Evolutionary conservation across 2,113 vertebrate genomes (phyloP).

Genomic region (Elephas maximus): DNA sequence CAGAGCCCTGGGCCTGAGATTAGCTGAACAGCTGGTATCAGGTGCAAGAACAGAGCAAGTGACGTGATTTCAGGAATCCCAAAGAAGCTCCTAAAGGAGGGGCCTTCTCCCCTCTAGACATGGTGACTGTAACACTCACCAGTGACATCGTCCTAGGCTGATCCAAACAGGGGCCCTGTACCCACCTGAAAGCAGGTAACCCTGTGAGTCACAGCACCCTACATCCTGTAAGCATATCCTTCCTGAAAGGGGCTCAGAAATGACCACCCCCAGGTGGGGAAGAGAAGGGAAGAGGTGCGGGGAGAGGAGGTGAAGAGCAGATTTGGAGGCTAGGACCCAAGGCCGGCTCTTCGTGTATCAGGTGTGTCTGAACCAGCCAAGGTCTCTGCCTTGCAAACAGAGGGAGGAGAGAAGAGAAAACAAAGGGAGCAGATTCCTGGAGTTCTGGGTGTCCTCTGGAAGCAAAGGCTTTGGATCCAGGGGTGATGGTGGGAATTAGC

Average conservation of each 20-base stretch:
- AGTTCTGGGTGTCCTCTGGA: background rate
- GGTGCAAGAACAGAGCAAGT: background rate
- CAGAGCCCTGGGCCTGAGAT: background rate
- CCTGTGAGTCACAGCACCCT: too few species aligned
- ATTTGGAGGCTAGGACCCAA: background rate
- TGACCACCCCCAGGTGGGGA: background rate
- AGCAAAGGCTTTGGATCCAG: background rate
- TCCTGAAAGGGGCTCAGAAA: background rate
- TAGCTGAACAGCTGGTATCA: background rate
- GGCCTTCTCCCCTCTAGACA: background rate
- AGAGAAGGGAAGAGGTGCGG: background rate
- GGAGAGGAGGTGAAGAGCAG: background rate
- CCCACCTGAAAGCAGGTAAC: background rate
- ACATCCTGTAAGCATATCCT: background rate
- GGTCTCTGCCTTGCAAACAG: background rate
- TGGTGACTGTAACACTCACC: background rate
- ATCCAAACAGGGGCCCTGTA: too few species aligned
- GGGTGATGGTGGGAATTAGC: rapidly evolving
- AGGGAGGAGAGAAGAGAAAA: background rate
- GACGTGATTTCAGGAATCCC: background rate
- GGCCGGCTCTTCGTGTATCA: background rate
- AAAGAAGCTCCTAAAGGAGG: background rate
- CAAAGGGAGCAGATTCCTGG: background rate
- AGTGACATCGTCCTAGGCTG: background rate
- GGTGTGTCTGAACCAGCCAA: too few species aligned